A percentile compares a stretch with the other conserved stretches of the same genome.
Evolutionary conservation across 2,888 invertebrate genomes (phyloP).

Genomic region (Lasioglossum marginatum): DNA sequence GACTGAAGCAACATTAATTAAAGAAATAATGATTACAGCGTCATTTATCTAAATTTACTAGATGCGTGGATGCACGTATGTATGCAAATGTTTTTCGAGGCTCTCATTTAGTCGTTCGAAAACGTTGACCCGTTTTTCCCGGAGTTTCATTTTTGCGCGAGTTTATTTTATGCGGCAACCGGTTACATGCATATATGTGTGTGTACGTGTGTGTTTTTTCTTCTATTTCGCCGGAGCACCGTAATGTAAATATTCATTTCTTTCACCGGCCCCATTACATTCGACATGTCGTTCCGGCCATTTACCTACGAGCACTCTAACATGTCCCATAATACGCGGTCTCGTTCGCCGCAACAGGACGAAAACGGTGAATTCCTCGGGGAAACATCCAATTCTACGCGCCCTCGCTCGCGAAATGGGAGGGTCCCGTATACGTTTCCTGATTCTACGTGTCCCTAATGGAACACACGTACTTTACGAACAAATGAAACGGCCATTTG

Average conservation of each 20-base stretch:
- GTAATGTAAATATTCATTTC: slow-evolving; percentile 17
- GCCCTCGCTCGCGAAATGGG: slow-evolving; percentile 23
- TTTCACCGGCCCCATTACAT: slow-evolving; percentile 11
- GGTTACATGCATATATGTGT: neutral
- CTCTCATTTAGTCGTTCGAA: neutral
- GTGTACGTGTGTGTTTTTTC: neutral
- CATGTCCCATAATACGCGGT: slow-evolving; percentile 17
- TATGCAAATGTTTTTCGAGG: neutral
- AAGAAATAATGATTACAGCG: neutral
- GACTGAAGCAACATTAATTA: neutral
- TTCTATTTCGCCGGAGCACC: neutral
- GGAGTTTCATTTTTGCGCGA: neutral
- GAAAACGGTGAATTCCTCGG: slow-evolving; percentile 30
- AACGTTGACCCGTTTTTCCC: neutral
- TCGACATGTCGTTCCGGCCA: slow-evolving; percentile 16
- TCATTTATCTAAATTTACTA: neutral
- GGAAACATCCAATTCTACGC: slow-evolving; percentile 41
- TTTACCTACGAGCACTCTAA: slow-evolving; percentile 19
- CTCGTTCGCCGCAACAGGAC: slow-evolving; percentile 21
- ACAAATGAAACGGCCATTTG: slow-evolving; percentile 25
- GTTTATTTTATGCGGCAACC: neutral
- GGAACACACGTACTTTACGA: slow-evolving; percentile 29
- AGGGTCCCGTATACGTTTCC: slow-evolving; percentile 23
- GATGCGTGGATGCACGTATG: neutral
- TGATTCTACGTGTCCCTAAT: slow-evolving; percentile 46